phyloP scores from a whole-genome alignment of 2,888 invertebrate genomes.

The Anthophora plumipes region DNA sequence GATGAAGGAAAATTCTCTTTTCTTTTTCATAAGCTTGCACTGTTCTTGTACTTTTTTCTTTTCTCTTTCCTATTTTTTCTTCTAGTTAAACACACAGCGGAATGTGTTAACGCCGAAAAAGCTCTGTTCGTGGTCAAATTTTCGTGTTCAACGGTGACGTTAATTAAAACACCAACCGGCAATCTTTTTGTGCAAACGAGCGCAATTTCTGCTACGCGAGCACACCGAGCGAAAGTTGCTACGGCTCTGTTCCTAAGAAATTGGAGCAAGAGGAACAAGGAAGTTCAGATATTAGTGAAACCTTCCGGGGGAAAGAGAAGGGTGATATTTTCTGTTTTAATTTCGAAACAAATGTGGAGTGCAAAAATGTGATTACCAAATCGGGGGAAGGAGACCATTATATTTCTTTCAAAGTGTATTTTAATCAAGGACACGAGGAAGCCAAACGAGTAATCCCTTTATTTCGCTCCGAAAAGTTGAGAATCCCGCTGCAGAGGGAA shows the following conservation, averaged over 20 bases:
- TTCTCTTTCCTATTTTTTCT: not conserved
- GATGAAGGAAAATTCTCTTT: not conserved
- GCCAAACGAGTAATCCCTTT: constrained; percentile 6
- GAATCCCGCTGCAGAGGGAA: not conserved
- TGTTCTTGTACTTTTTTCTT: not conserved
- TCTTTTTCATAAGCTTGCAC: too few species aligned
- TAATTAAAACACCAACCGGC: constrained; percentile 39
- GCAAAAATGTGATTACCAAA: constrained; percentile 3
- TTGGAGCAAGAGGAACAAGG: not conserved
- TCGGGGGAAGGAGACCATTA: not conserved
- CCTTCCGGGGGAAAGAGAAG: not conserved
- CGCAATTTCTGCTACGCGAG: constrained; percentile 19
- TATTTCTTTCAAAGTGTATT: not conserved
- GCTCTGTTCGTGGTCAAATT: constrained; percentile 5
- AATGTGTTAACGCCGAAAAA: not conserved
- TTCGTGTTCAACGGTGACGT: constrained; percentile 19
- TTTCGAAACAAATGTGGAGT: not conserved
- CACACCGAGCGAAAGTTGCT: not conserved
- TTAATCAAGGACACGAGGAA: not conserved
- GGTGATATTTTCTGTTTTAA: not conserved
- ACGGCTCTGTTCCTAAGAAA: constrained; percentile 14
- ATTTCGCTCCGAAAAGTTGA: not conserved
- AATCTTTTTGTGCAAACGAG: constrained; percentile 26
- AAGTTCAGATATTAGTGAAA: not conserved
- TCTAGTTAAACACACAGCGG: not conserved